phyloP scores from a whole-genome alignment of 2,113 vertebrate species.

The pig (Sus scrofa) region T2T-Sscrofa CM000830.6:85183001-85183500 shows the following conservation, averaged over 20 bases:
- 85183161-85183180: constrained; percentile 26
- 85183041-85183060: background rate
- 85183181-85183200: background rate
- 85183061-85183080: background rate
- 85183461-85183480: background rate
- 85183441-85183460: background rate
- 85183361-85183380: background rate
- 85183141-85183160: background rate
- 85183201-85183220: background rate
- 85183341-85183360: background rate
- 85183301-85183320: background rate
- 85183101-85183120: background rate
- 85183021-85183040: background rate
- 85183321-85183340: background rate
- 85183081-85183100: background rate
- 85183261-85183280: background rate
- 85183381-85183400: background rate
- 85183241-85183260: background rate
- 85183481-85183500: background rate
- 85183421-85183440: background rate
- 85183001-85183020: constrained; percentile 5
- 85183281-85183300: background rate
- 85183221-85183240: background rate
- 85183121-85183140: background rate
- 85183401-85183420: background rate